A percentile compares a stretch with the other conserved stretches of the same genome.
Evolutionary conservation across 2,888 invertebrate genomes (phyloP).

Genomic region (Nebria brevicollis): DNA sequence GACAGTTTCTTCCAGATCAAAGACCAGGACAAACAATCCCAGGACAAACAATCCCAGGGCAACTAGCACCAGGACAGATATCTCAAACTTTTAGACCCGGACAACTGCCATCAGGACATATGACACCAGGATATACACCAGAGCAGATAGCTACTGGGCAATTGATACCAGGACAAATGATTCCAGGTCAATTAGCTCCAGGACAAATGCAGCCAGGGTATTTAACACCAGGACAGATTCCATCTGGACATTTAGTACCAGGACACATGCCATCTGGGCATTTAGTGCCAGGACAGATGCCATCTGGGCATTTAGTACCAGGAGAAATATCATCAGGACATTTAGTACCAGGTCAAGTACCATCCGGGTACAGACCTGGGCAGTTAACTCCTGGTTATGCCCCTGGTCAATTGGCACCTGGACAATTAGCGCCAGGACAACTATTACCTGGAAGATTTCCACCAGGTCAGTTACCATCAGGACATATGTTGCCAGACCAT

Average conservation of each 20-base stretch:
- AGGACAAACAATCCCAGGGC: neutral
- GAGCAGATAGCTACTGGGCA: slow-evolving; percentile 21
- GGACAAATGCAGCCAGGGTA: slow-evolving; percentile 26
- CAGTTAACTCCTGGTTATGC: slow-evolving; percentile 22
- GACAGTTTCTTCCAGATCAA: slow-evolving; percentile 2
- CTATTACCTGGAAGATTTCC: slow-evolving; percentile 17
- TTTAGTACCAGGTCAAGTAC: slow-evolving; percentile 14
- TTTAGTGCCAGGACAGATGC: neutral
- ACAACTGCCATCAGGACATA: slow-evolving; percentile 11
- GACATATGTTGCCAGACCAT: slow-evolving; percentile 28
- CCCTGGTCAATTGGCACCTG: slow-evolving; percentile 22
- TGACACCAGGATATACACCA: slow-evolving; percentile 7
- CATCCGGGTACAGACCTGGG: slow-evolving; percentile 4
- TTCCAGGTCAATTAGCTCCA: slow-evolving; percentile 18
- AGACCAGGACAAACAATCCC: neutral
- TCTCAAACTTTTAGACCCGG: slow-evolving; percentile 11
- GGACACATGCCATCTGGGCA: slow-evolving; percentile 34
- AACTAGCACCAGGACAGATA: slow-evolving; percentile 11
- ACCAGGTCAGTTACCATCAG: slow-evolving; percentile 22
- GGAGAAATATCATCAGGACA: slow-evolving; percentile 27
- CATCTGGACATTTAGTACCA: slow-evolving; percentile 16
- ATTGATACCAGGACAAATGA: neutral
- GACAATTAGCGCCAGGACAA: slow-evolving; percentile 13
- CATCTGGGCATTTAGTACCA: slow-evolving; percentile 12
- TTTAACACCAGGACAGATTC: slow-evolving; percentile 18